These are phyloP conservation scores for Doryteuthis pealeii DNA, from an alignment of 1,140 invertebrate species.

Conservation along the genomic window DNA sequence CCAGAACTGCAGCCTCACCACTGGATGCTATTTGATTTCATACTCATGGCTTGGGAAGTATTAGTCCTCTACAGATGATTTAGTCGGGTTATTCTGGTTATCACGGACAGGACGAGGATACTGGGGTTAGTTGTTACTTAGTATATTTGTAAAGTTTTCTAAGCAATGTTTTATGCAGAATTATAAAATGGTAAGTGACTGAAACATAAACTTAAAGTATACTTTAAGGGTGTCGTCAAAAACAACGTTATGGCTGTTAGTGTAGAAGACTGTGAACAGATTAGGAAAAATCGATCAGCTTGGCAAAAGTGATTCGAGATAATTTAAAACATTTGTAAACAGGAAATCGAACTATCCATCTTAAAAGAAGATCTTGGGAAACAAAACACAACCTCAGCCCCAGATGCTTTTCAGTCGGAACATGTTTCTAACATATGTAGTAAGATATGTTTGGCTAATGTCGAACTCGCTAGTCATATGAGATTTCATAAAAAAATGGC, in stretches of 20 bases:
- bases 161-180: too few species aligned
- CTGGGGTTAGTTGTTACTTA: too few species aligned
- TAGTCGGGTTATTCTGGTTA: too few species aligned
- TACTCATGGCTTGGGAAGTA: too few species aligned
- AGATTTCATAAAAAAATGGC: background rate
- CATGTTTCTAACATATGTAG: background rate
- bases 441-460: background rate
- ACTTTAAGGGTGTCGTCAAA: background rate
- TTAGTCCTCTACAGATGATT: too few species aligned
- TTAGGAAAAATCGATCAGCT: background rate
- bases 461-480: background rate
- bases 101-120: too few species aligned
- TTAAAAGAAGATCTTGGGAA: background rate
- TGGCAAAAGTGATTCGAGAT: background rate
- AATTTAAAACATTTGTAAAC: background rate
- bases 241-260: background rate
- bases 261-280: background rate
- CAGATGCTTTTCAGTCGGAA: background rate
- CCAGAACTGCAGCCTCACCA: too few species aligned
- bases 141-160: too few species aligned
- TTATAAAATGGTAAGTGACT: too few species aligned
- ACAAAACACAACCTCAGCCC: background rate
- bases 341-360: background rate
- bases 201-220: background rate
- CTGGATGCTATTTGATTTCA: too few species aligned